phyloP scores from a whole-genome alignment of 2,888 invertebrate genomes.

The Trissolcus brochymenae region DNA sequence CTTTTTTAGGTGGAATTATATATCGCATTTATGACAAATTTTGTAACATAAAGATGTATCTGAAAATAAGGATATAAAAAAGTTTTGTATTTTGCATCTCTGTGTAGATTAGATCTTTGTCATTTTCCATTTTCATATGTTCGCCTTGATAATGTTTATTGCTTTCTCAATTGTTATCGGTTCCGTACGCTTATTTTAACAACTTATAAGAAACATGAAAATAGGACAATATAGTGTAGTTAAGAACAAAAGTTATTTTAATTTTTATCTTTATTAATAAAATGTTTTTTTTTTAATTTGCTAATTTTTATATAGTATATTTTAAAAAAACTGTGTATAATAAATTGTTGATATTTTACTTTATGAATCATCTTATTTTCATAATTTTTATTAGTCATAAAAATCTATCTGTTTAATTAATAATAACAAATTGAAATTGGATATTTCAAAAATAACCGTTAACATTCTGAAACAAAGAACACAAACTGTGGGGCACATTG shows the following conservation, averaged over 20 bases:
- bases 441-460: not conserved
- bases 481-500: not conserved
- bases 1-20: conserved; percentile 29
- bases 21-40: conserved; percentile 28
- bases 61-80: conserved; percentile 27
- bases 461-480: not conserved
- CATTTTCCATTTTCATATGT: conserved; percentile 2
- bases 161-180: not conserved
- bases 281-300: no score
- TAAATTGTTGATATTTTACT: no score
- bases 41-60: conserved; percentile 39
- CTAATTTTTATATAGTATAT: no score
- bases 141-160: not conserved
- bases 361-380: no score
- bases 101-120: conserved; percentile 17
- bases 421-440: no score
- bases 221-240: no score
- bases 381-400: no score
- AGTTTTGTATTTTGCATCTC: conserved; percentile 34
- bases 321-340: no score
- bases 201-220: not conserved
- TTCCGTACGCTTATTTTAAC: not conserved
- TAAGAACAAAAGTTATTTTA: no score
- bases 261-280: no score
- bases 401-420: no score